Base-by-base conservation (phyloP, 1,140 invertebrate species). In the Sminthurides bifidus region DNA sequence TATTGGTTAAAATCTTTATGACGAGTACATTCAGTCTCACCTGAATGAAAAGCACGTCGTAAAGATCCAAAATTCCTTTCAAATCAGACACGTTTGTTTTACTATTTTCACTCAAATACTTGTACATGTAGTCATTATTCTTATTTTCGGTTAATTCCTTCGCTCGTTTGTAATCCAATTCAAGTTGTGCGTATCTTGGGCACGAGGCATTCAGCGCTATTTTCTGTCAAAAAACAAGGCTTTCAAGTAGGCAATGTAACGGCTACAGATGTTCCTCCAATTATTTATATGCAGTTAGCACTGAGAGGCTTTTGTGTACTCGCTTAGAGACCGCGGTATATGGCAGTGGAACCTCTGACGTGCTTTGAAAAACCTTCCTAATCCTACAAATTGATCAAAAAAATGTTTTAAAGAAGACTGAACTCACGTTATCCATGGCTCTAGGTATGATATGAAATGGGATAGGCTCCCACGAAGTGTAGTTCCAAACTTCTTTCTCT, bases 401-500 rank as follows among this genome's bases (percentile, higher is more conserved):
- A 49, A 8, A 15, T 49, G 2, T 30, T 14, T 17, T 24, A 38
- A 52, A 21, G 2, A n/a, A 38, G 17, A 26, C 23, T 46, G 23
- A 30, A 61, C 64, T 67, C 70, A 89, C 67, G 58, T 78, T 66
- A 73, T 92, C 87, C 21, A 76, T 55, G 2, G 72, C 62, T 67
- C 80, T 74, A 0, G 85, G 82, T 23, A 75, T 64, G 1, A 88
- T 87, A 63, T 92, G 87, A 10, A 94, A 76, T 0, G 91, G 88
- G 64, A 94, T 85, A 0, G 91, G 90, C 70, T 92, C 87, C 91
- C 91, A 96, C n/a, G n/a, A n/a, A n/a, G n/a, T n/a, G 12, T 72
- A 65, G 1, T 92, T 68, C 2, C 77, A 59, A 0, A 64, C 53
- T 67, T 88, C 79, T 84, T 87, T 92, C 27, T 17, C 35, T 6